Evolutionary conservation across 2,888 invertebrate species (phyloP).

Genomic region (Lasioglossum morio): DNA sequence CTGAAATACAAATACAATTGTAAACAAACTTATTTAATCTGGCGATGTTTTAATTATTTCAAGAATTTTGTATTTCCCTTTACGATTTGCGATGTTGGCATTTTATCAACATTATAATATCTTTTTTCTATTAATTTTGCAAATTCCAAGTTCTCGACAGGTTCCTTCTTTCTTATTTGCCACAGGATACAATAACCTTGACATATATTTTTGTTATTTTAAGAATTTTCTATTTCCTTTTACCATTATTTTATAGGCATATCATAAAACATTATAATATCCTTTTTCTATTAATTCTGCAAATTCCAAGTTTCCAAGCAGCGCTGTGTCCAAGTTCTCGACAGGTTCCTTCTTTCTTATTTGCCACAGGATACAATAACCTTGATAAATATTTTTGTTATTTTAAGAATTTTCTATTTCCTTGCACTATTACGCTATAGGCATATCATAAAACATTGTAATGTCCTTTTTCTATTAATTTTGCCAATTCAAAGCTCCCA

Average conservation of each 20-base stretch:
- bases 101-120: neutral
- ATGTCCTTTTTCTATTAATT: neutral
- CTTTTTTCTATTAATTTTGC: too few relatives aligned
- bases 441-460: neutral
- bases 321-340: too few relatives aligned
- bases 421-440: neutral
- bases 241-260: too few relatives aligned
- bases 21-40: neutral
- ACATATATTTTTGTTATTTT: slow-evolving; percentile 20
- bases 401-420: neutral
- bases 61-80: neutral
- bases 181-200: slow-evolving; percentile 14
- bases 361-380: too few relatives aligned
- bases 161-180: neutral
- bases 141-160: neutral
- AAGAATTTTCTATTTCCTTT: too few relatives aligned
- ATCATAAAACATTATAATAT: too few relatives aligned
- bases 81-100: neutral
- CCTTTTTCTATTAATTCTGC: too few relatives aligned
- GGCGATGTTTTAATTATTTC: neutral
- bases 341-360: too few relatives aligned
- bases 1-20: neutral
- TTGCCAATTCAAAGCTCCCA: neutral
- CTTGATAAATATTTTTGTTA: neutral
- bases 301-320: too few relatives aligned